Conservation (phyloP, 2,797 vertebrate genomes). For the Chelon labrosus region DNA sequence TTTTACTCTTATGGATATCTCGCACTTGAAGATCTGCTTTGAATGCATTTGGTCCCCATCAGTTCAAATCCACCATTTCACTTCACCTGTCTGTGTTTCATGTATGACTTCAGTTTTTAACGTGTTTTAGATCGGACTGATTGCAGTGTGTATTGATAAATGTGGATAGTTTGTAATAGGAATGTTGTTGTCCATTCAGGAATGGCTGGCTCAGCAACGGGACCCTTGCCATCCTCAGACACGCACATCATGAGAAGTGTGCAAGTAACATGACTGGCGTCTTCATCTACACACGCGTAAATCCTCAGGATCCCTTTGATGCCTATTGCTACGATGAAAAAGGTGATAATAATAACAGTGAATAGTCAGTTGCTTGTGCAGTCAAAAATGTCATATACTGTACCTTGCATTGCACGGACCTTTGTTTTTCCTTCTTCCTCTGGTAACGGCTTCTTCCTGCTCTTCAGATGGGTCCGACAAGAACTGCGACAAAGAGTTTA, state of each 20-base stretch:
- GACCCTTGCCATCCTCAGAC: slow-evolving; percentile 87
- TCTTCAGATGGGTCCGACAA: slow-evolving; percentile 26
- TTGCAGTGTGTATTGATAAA: slow-evolving; percentile 5
- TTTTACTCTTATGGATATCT: background rate
- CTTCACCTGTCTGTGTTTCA: background rate
- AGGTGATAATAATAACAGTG: slow-evolving; percentile 79
- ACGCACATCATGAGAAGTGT: slow-evolving; percentile 82
- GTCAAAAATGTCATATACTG: background rate
- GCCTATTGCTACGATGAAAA: slow-evolving; percentile 88
- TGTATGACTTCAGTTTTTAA: background rate
- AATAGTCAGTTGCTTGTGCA: background rate
- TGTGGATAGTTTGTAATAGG: background rate
- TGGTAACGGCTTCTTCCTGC: slow-evolving; percentile 12
- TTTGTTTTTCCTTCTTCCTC: slow-evolving; percentile 1
- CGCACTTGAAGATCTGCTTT: background rate
- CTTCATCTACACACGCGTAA: slow-evolving; percentile 39
- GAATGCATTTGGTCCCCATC: background rate
- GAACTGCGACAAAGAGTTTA: slow-evolving; percentile 50
- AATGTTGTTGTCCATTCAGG: slow-evolving; percentile 75
- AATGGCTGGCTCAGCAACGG: slow-evolving; percentile 87
- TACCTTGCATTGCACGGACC: background rate
- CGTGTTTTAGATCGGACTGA: background rate
- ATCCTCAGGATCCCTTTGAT: slow-evolving; percentile 63
- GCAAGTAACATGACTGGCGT: slow-evolving; percentile 85
- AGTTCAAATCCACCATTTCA: background rate